Evolutionary conservation across 2,888 invertebrate genomes (phyloP).

Genomic region (Nomada ruficornis): DNA sequence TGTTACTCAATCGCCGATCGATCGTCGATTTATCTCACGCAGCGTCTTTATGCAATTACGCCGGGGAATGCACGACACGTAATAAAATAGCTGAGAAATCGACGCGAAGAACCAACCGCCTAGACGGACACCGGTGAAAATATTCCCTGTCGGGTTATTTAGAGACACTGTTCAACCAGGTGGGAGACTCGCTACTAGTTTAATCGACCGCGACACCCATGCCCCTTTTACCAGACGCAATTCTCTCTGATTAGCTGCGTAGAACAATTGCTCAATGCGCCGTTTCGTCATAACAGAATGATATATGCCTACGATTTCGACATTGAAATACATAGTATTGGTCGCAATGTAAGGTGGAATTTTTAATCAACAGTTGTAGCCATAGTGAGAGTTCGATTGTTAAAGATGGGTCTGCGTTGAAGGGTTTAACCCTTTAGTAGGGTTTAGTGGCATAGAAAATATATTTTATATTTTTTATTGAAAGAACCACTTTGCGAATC

Average conservation of each 20-base stretch:
- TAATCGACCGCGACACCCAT: constrained; percentile 40
- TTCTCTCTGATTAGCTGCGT: constrained; percentile 34
- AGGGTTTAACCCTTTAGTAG: too few relatives aligned
- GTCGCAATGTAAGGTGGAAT: too few relatives aligned
- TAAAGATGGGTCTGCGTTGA: too few relatives aligned
- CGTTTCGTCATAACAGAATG: too few relatives aligned
- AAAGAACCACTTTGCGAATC: too few relatives aligned
- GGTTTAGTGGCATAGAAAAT: too few relatives aligned
- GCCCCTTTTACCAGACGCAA: constrained; percentile 26
- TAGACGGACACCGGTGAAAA: constrained; percentile 40
- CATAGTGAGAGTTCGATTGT: too few relatives aligned
- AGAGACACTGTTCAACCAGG: not conserved
- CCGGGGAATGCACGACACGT: constrained; percentile 46
- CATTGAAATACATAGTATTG: too few relatives aligned
- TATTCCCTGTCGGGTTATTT: constrained; percentile 36
- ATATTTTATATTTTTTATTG: too few relatives aligned
- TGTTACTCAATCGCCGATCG: constrained; percentile 50
- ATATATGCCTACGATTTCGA: not conserved
- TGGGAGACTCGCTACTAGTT: constrained; percentile 20
- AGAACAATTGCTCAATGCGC: not conserved
- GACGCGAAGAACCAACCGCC: constrained; percentile 29
- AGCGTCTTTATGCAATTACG: constrained; percentile 58
- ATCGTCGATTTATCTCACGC: constrained; percentile 58
- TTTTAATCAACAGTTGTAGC: too few relatives aligned
- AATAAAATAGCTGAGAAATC: constrained; percentile 57